These are phyloP conservation scores for Tachystola acroxantha DNA, from an alignment of 2,888 invertebrate species.

Conservation along the genomic window DNA sequence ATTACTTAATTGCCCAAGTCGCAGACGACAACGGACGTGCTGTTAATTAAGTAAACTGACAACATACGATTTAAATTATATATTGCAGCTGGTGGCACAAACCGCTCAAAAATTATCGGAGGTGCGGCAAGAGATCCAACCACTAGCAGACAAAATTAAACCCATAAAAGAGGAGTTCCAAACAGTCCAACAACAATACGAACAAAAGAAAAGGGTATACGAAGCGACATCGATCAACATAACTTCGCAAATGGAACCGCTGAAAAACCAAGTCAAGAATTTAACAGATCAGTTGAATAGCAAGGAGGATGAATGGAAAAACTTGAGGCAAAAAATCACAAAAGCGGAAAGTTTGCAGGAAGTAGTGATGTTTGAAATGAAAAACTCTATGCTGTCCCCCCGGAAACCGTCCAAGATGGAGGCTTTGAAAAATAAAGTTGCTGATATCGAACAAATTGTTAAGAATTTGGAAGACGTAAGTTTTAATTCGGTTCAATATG, in stretches of 20 bases:
- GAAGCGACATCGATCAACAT: conserved; percentile 80
- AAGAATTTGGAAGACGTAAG: conserved; percentile 64
- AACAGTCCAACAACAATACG: conserved; percentile 81
- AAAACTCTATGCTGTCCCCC: conserved; percentile 70
- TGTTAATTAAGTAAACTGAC: no score
- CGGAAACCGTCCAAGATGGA: conserved; percentile 78
- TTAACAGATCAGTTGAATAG: conserved; percentile 70
- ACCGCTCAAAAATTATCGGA: conserved; percentile 76
- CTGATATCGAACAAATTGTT: conserved; percentile 78
- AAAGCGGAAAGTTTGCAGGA: conserved; percentile 75
- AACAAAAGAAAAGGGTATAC: conserved; percentile 82
- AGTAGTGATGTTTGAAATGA: conserved; percentile 72
- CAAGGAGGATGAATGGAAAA: conserved; percentile 76
- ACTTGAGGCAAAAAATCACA: conserved; percentile 71
- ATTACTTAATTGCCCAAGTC: no score
- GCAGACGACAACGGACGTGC: no score
- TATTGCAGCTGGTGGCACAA: conserved; percentile 80
- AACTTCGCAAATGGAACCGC: conserved; percentile 74
- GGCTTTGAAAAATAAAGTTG: conserved; percentile 77
- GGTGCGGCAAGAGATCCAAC: conserved; percentile 68
- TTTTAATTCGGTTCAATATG: no score
- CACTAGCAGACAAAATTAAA: conserved; percentile 75
- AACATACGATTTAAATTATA: no score
- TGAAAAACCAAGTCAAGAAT: conserved; percentile 73
- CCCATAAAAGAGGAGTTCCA: conserved; percentile 82